Conservation (phyloP, 2,113 vertebrate genomes). For the Sander vitreus region DNA sequence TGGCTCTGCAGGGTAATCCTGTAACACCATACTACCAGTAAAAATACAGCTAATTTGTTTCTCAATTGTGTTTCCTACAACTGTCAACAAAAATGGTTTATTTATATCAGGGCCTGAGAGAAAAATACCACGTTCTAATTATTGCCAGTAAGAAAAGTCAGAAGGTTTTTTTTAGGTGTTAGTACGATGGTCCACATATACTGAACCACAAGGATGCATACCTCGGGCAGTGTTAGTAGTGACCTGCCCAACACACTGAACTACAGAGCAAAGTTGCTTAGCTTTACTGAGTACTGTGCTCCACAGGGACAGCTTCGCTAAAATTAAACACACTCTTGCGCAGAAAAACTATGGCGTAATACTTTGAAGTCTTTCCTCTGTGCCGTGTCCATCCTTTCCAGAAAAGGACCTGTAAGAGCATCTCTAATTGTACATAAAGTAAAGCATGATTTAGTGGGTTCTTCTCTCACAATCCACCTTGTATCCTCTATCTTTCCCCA, state of each 20-base stretch:
- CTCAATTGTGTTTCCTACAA: not conserved
- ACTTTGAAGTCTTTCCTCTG: not conserved
- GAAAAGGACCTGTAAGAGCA: not conserved
- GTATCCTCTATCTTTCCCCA: conserved; percentile 14
- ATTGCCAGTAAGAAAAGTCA: not conserved
- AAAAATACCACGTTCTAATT: conserved; percentile 11
- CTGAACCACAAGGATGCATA: conserved; percentile 2
- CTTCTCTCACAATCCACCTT: not conserved
- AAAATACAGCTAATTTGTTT: conserved; percentile 15
- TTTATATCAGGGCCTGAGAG: conserved; percentile 7
- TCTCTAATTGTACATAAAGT: conserved; percentile 21
- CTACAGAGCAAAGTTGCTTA: not conserved
- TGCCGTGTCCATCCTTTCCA: conserved; percentile 5
- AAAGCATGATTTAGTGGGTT: conserved; percentile 9
- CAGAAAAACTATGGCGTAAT: not conserved
- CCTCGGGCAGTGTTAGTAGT: not conserved
- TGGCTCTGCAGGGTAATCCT: not conserved
- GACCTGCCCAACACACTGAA: not conserved
- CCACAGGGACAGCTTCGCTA: not conserved
- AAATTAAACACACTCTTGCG: not conserved
- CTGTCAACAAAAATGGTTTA: not conserved
- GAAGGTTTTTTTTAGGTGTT: not conserved
- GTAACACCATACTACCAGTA: not conserved
- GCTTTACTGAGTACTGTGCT: not conserved
- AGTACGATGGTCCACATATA: not conserved